Evolutionary conservation across 2,888 invertebrate genomes (phyloP).

Genomic region (Ernsta delagoae): DNA sequence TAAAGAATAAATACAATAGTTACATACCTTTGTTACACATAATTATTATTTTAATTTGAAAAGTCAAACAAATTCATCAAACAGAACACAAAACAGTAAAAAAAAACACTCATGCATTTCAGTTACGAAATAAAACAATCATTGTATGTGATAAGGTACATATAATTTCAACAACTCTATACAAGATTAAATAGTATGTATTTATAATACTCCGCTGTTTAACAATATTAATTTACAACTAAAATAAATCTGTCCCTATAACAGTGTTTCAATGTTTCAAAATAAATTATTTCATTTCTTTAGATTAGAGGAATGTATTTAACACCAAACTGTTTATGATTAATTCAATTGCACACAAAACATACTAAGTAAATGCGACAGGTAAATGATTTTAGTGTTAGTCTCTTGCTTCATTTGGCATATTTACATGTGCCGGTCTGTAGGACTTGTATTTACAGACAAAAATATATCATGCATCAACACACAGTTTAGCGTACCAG

Average conservation of each 20-base stretch:
- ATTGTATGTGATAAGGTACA: constrained; percentile 51
- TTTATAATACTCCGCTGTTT: constrained; percentile 54
- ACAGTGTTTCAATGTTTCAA: constrained; percentile 51
- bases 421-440: constrained; percentile 71
- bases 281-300: constrained; percentile 40
- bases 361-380: constrained; percentile 48
- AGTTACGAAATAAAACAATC: constrained; percentile 56
- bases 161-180: constrained; percentile 68
- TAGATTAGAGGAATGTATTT: constrained; percentile 58
- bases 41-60: constrained; percentile 40
- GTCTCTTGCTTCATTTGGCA: constrained; percentile 43
- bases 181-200: constrained; percentile 52
- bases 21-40: constrained; percentile 40
- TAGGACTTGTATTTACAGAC: constrained; percentile 46
- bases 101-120: constrained; percentile 37
- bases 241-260: constrained; percentile 27
- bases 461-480: constrained; percentile 70
- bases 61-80: constrained; percentile 39
- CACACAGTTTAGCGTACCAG: constrained; percentile 83
- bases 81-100: constrained; percentile 33
- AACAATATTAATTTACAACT: constrained; percentile 24
- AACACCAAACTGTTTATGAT: constrained; percentile 40
- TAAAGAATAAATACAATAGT: constrained; percentile 37
- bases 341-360: constrained; percentile 66
- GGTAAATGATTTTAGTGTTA: constrained; percentile 40